These are phyloP conservation scores for Drosophila pseudoobscura DNA, from an alignment of 1,140 invertebrate genomes.

Conservation along the genomic window DNA sequence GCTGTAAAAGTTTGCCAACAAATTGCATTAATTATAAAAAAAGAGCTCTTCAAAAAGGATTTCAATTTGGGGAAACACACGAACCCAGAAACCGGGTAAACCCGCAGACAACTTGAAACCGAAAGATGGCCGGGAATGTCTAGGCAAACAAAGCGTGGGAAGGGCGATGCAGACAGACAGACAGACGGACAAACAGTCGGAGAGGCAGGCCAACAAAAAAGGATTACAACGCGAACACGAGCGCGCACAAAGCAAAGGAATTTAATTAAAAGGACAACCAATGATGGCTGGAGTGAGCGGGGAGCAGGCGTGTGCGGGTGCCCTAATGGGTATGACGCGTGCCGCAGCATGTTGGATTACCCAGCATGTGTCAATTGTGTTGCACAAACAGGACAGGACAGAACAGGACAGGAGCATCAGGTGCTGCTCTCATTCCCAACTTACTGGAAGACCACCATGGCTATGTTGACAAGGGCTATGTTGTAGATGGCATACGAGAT, in stretches of 20 bases:
- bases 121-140: conserved; percentile 53
- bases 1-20: conserved; percentile 42
- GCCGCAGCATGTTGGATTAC: conserved; percentile 48
- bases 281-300: neutral
- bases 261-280: conserved; percentile 71
- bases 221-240: conserved; percentile 67
- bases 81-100: conserved; percentile 5
- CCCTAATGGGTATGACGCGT: conserved; percentile 47
- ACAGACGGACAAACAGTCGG: neutral
- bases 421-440: conserved; percentile 80
- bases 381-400: neutral
- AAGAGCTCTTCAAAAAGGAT: conserved; percentile 65
- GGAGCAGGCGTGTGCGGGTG: neutral
- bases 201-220: conserved; percentile 51
- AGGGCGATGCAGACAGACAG: neutral
- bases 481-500: conserved; percentile 97
- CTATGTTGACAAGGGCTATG: conserved; percentile 94
- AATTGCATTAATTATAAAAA: conserved; percentile 76
- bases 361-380: conserved; percentile 47
- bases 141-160: conserved; percentile 57
- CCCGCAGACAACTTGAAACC: conserved; percentile 43
- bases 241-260: conserved; percentile 68
- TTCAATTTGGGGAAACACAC: conserved; percentile 38
- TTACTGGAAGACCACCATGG: conserved; percentile 96
- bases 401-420: conserved; percentile 1